Evolutionary conservation across 2,797 vertebrate species (phyloP).

Genomic region (Lacerta bilineata): DNA sequence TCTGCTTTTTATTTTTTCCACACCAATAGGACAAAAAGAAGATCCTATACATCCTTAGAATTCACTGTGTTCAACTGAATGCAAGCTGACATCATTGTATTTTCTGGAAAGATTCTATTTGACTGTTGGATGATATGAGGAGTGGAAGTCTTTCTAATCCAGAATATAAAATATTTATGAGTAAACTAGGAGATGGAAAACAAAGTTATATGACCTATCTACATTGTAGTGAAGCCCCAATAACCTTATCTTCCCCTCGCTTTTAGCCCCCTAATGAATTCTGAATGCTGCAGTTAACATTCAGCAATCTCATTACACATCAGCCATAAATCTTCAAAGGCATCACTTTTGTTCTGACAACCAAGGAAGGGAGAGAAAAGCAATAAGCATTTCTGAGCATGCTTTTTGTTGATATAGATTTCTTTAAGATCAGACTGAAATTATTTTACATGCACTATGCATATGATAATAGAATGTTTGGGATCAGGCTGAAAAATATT

Average conservation of each 20-base stretch:
- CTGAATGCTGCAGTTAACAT: constrained; percentile 75
- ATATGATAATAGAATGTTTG: constrained; percentile 40
- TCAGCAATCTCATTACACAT: constrained; percentile 78
- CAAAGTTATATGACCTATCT: constrained; percentile 64
- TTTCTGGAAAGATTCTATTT: constrained; percentile 63
- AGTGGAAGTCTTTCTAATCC: constrained; percentile 62
- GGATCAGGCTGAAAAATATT: constrained; percentile 41
- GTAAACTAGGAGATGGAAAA: constrained; percentile 71
- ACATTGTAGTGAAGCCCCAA: constrained; percentile 50
- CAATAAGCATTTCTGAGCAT: constrained; percentile 73
- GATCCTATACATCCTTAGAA: constrained; percentile 28
- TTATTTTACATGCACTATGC: constrained; percentile 69
- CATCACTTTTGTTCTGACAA: constrained; percentile 79
- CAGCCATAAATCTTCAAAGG: constrained; percentile 79
- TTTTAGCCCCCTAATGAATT: constrained; percentile 72
- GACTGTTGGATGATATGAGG: constrained; percentile 57
- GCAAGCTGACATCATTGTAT: constrained; percentile 49
- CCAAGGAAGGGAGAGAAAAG: constrained; percentile 70
- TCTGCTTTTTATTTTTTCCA: constrained; percentile 46
- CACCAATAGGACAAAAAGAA: constrained; percentile 45
- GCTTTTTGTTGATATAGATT: constrained; percentile 74
- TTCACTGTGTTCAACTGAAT: constrained; percentile 56
- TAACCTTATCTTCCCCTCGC: constrained; percentile 52
- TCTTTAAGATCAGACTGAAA: constrained; percentile 74
- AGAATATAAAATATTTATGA: constrained; percentile 68